Evolutionary conservation across 2,797 vertebrate genomes (phyloP), one percentile per base, ranked within the genome.

Genomic region (Centroberyx gerrardi): DNA sequence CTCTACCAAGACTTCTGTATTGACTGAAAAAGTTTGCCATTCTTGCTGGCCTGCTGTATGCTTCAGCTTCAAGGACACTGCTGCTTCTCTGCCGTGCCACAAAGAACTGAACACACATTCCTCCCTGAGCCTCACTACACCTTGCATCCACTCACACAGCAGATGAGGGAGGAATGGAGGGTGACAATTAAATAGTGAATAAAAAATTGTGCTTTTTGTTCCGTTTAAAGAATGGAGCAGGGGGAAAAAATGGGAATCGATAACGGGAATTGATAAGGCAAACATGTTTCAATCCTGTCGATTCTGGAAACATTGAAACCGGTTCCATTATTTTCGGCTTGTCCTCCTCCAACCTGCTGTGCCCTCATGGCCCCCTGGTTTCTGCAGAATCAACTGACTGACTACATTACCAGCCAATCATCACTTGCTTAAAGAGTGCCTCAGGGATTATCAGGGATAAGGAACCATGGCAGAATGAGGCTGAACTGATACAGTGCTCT

Each of bases 371-470:
- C 73, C 49, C 2, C 76, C 18, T 3, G 68, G 62, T 62, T 69
- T 72, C 52, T 52, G 44, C 61, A 53, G 74, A 87, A 88, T 87
- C 84, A 91, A 62, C 86, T 80, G 76, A 80, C 73, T 84, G 17
- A 72, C 75, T 84, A 67, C 74, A 80, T 84, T 85, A 86, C 88
- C 76, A 91, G 81, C 88, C 88, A 85, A 71, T 90, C 82, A 87
- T 92, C 92, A 92, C 90, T 90, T 92, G 91, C 86, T 87, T 87
- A 82, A 81, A 70, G 80, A 83, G 76, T 72, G 33, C 88, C 85
- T 90, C 4, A 60, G 82, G 87, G 90, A 92, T 93, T 93, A 93
- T 75, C 74, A 15, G 69, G 87, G 91, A 90, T 92, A 82, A 93
- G 66, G 86, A 68, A 69, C 48, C 79, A 69, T 31, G 66, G 83